Conservation (phyloP, 2,888 invertebrate genomes). For the Melanotus villosus region DNA sequence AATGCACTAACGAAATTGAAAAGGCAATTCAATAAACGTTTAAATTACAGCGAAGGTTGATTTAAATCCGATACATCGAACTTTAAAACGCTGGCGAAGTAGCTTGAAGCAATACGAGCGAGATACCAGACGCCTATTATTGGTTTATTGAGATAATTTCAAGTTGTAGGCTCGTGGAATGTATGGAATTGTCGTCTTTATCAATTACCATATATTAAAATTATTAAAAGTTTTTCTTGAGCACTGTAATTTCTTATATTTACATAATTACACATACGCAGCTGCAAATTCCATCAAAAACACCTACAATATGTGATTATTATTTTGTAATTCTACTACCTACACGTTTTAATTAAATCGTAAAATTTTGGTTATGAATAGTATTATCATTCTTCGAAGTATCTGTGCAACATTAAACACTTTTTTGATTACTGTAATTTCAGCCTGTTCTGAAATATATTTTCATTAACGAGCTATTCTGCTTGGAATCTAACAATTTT, state of each 20-base stretch:
- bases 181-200: slow-evolving; percentile 45
- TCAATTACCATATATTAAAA: slow-evolving; percentile 47
- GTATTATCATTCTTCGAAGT: background rate
- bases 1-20: too few relatives aligned
- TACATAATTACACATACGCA: slow-evolving; percentile 46
- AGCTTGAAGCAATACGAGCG: slow-evolving; percentile 32
- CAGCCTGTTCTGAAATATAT: too few relatives aligned
- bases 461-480: too few relatives aligned
- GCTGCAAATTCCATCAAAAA: slow-evolving; percentile 45
- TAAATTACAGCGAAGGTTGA: background rate
- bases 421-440: background rate
- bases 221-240: slow-evolving; percentile 33
- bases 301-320: slow-evolving; percentile 47
- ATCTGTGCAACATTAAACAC: background rate
- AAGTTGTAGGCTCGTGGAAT: slow-evolving; percentile 38
- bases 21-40: background rate
- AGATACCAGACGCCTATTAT: slow-evolving; percentile 39
- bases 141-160: slow-evolving; percentile 38
- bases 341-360: slow-evolving; percentile 33
- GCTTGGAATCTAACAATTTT: too few relatives aligned
- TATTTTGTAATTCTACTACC: slow-evolving; percentile 36
- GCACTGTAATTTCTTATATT: slow-evolving; percentile 41
- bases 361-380: slow-evolving; percentile 25
- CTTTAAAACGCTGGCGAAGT: background rate
- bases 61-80: slow-evolving; percentile 21